Conservation (phyloP, 2,797 vertebrate genomes). For the Chelidonichthys spinosus region DNA sequence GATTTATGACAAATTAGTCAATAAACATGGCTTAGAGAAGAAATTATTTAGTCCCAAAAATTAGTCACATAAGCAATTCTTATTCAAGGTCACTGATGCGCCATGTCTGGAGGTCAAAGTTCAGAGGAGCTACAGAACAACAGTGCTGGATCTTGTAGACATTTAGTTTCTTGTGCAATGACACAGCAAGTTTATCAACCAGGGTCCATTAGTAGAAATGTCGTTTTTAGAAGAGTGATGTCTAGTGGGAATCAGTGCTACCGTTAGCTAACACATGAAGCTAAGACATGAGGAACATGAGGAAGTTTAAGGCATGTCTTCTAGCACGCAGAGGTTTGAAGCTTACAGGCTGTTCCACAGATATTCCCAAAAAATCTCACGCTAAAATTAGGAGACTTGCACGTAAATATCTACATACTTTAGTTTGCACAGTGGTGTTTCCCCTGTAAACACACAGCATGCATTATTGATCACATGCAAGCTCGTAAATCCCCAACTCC, state of each 20-base stretch:
- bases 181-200: background rate
- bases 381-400: background rate
- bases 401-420: slow-evolving; percentile 6
- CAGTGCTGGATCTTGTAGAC: background rate
- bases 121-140: background rate
- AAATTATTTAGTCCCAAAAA: background rate
- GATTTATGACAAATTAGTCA: background rate
- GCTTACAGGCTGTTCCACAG: background rate
- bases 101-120: slow-evolving; percentile 13
- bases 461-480: slow-evolving; percentile 53
- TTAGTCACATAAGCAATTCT: slow-evolving; percentile 4
- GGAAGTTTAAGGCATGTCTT: background rate
- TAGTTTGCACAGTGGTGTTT: slow-evolving; percentile 14
- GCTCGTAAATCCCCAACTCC: slow-evolving; percentile 27
- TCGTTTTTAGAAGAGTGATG: background rate
- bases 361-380: no score
- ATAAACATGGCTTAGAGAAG: background rate
- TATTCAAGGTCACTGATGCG: slow-evolving; percentile 19
- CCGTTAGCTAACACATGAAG: background rate
- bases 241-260: background rate
- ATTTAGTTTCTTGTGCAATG: background rate
- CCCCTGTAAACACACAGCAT: slow-evolving; percentile 38
- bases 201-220: background rate
- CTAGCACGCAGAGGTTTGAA: background rate
- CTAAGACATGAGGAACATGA: background rate